Evolutionary conservation across 2,888 invertebrate species (phyloP), one percentile per base, ranked within the genome.

Genomic region (Thymelicus lineola): DNA sequence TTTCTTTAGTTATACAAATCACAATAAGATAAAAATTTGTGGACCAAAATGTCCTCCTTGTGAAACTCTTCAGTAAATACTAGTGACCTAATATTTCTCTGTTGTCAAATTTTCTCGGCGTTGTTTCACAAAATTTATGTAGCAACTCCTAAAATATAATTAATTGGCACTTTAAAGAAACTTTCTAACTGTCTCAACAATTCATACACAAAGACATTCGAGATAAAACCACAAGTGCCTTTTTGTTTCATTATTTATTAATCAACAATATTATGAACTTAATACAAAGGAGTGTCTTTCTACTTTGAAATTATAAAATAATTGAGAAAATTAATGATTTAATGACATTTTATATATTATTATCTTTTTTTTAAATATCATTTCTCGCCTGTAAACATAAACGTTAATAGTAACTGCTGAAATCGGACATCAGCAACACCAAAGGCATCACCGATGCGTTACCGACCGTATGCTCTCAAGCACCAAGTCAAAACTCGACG

Each of bases 161-260:
- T 84, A 84, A 84, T 84, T 83, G 82, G 77, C 77, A 81, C 81
- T 81, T 79, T 75, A 76, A n/a, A n/a, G n/a, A n/a, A n/a, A 82
- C 77, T 76, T 79, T 50, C 76, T 57, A 78, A 79, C 77, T 80
- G 76, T 75, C 79, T 78, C 79, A 80, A 79, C 79, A 78, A 80
- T 78, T 78, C 77, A 73, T 74, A 73, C 70, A 78, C 75, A 77
- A 74, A 76, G 75, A 75, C 74, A 77, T 76, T 73, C 58, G 45
- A 76, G 79, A 78, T 79, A 78, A 77, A 75, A 78, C 78, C 76
- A 45, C 75, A 71, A 76, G 76, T 79, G 75, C 74, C 76, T 76
- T 79, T 79, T 77, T 76, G 76, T 76, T 73, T 72, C 62, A 58
- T 80, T 76, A 80, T 79, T 78, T 14, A 28, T 55, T 15, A 55